Evolutionary conservation across 1,140 invertebrate genomes (phyloP), one percentile per base, ranked within the genome.

Genomic region (Anadara kagoshimensis): DNA sequence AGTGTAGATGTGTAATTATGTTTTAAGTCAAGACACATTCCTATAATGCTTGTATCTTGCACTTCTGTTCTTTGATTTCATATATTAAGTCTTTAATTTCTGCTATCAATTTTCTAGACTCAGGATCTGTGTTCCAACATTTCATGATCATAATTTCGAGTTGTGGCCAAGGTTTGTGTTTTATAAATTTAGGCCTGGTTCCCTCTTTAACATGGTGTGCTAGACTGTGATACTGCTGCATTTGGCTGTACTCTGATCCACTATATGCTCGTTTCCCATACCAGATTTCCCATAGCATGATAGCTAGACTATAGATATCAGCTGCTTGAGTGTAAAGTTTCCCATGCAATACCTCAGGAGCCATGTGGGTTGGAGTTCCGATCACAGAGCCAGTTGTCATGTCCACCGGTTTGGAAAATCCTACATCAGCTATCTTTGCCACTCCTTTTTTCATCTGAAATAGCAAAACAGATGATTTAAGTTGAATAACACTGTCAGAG

Each of bases 401-500:
- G 5, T 57, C 24, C 22, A 45, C 68, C 12, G 51, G 51, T 58
- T 77, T 79, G 3, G 78, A 45, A 11, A 76, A 51, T 0, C 79
- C 79, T 8, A 81, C 51, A 62, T 79, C 79, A 26, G 68, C 73
- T 14, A 81, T 69, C 41, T 81, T 79, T 18, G 78, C 59, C 1
- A n/a, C 43, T 26, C 69, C 68, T 3, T 74, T 43, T 56, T 76
- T 74, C 7, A 81, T 44, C 79, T 81, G 36, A n/a, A 71, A 73
- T 36, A 3, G 7, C 2, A 36, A 36, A 36, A 3, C 7, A 36
- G 29, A 3, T 36, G n/a, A n/a, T 36, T 36, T 36, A 3, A 36
- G 7, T 36, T 36, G n/a, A n/a, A n/a, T n/a, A n/a, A n/a, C n/a
- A n/a, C n/a, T n/a, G n/a, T n/a, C n/a, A n/a, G n/a, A n/a, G n/a